Base-by-base conservation (phyloP, 2,113 vertebrate genomes). In the Clarias macrocephalus region DNA sequence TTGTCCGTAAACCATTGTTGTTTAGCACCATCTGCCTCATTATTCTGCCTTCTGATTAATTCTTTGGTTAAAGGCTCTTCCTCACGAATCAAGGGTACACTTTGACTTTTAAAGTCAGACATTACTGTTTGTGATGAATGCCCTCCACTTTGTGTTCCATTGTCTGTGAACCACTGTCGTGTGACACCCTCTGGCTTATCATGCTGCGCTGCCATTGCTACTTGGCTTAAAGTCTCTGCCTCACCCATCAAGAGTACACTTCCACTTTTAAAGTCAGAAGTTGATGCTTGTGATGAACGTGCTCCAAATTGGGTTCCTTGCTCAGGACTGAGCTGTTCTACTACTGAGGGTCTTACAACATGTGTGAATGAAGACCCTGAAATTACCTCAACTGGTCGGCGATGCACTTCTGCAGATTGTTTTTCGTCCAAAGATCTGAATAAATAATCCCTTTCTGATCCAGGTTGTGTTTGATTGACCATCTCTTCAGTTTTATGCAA, bases 21-120 rank as follows among this genome's bases (percentile, higher is more conserved):
- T 7, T 88, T 87, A 88, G 91, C 88, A 79, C 90, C 87, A 57
- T 93, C 91, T 87, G 89, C 66, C 18, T 65, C 33, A 65, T 3
- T 57, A 37, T 76, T 57, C 6, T 59, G 18, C 18, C n/a, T 15
- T 86, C 82, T 73, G 23, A 94, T 93, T 23, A 94, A 94, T 30
- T 92, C 87, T 65, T 95, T 90, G 54, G 92, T 90, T 48, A 95
- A 90, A 54, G 92, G 94, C 80, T 86, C 65, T 28, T 21, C 54
- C 2, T 66, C 48, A 57, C 30, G 30, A 6, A 13, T 30, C n/a
- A 70, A 56, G 11, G 25, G 21, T 23, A 72, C 7, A 57, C 9
- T 30, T 76, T 59, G 25, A 48, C 59, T 66, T 65, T 66, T 86
- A 21, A 48, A 62, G 52, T 82, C 85, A 72, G 88, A 92, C 59